These are phyloP conservation scores for Sphinx pinastri DNA, from an alignment of 2,888 invertebrate species.

Conservation along the genomic window DNA sequence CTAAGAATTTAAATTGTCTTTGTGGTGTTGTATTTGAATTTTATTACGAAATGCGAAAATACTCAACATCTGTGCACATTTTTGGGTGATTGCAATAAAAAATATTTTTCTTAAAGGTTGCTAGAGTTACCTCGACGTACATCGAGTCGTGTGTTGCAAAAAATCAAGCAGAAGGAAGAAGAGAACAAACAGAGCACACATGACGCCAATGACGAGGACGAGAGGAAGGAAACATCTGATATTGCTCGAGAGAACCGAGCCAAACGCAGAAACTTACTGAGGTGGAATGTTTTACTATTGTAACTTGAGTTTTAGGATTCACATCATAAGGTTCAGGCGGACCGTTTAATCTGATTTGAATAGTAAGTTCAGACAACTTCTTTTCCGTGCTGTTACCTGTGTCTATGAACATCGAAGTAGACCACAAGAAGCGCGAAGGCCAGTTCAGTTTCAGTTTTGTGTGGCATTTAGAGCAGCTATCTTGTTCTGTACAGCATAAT, in stretches of 20 bases:
- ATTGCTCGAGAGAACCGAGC: constrained; percentile 78
- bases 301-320: not conserved
- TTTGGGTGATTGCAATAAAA: not conserved
- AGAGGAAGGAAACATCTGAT: constrained; percentile 73
- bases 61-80: not conserved
- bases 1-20: no score
- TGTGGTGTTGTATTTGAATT: no score
- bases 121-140: constrained; percentile 88
- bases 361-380: no score
- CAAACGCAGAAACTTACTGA: constrained; percentile 78
- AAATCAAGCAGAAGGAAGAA: constrained; percentile 82
- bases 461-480: no score
- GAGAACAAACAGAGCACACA: constrained; percentile 66
- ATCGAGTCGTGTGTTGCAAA: constrained; percentile 86
- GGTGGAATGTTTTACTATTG: constrained; percentile 48
- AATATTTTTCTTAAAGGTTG: constrained; percentile 68
- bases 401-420: no score
- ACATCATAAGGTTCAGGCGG: not conserved
- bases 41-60: no score
- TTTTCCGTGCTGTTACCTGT: no score
- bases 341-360: no score
- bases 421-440: no score
- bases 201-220: constrained; percentile 72
- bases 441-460: no score
- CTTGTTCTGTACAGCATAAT: no score